phyloP scores from a whole-genome alignment of 1,140 invertebrate genomes.

The Scaptomyza pallida region DNA sequence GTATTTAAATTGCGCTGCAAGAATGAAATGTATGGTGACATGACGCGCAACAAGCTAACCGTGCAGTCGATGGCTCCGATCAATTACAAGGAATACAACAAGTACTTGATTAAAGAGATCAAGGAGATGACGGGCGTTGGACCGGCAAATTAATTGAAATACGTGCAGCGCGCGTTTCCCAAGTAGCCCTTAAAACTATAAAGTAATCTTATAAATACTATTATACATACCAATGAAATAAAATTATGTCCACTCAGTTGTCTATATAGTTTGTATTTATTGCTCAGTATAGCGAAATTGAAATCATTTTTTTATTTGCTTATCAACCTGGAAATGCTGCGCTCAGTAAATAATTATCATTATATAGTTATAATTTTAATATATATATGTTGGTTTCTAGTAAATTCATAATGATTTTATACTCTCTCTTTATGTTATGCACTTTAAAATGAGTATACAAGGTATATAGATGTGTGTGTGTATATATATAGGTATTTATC shows the following conservation, averaged over 20 bases:
- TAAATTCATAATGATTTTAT: conserved; percentile 42
- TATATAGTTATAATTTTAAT: conserved; percentile 5
- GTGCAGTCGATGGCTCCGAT: conserved; percentile 88
- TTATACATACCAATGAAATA: conserved; percentile 19
- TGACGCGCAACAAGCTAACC: conserved; percentile 91
- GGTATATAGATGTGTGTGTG: conserved; percentile 2
- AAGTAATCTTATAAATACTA: conserved; percentile 9
- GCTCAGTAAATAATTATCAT: background rate
- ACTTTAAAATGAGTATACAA: conserved; percentile 1
- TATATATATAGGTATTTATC: conserved; percentile 9
- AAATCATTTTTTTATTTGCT: background rate
- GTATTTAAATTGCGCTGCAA: conserved; percentile 93
- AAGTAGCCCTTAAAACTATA: conserved; percentile 5
- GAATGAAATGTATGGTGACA: conserved; percentile 96
- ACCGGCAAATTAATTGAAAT: conserved; percentile 46
- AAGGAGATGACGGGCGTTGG: conserved; percentile 86
- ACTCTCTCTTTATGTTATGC: conserved; percentile 6
- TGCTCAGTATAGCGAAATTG: background rate
- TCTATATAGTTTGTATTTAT: conserved; percentile 3
- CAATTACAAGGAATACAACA: conserved; percentile 90
- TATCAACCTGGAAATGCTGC: background rate
- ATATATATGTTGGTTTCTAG: conserved; percentile 37
- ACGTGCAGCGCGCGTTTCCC: conserved; percentile 29
- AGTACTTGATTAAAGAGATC: conserved; percentile 88
- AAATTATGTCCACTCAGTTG: background rate